phyloP scores from a whole-genome alignment of 2,888 invertebrate genomes.

The Drosophila falleni region DNA sequence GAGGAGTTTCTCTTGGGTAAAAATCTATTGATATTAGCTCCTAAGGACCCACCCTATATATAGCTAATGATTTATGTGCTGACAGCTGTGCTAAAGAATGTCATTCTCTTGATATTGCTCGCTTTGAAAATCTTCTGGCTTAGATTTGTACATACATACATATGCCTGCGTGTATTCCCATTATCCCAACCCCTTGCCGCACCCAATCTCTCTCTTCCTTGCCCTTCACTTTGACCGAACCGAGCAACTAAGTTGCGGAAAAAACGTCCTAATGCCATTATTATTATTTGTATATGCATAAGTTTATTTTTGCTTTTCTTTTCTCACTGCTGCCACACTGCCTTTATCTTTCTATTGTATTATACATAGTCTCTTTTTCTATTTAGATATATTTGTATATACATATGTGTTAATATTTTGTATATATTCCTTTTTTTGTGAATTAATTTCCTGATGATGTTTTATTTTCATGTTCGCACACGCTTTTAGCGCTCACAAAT shows the following conservation, averaged over 20 bases:
- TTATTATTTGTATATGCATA: constrained; percentile 31
- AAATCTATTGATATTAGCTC: background rate
- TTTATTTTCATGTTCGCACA: constrained; percentile 77
- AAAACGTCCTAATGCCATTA: constrained; percentile 53
- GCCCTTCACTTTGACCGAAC: constrained; percentile 16
- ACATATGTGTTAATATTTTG: constrained; percentile 17
- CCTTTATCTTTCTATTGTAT: constrained; percentile 17
- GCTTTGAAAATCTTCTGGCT: constrained; percentile 48
- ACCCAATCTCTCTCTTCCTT: background rate
- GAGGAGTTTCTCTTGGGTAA: no score
- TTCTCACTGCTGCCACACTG: constrained; percentile 7
- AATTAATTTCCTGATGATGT: constrained; percentile 80
- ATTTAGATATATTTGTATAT: constrained; percentile 16
- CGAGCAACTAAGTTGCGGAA: constrained; percentile 32
- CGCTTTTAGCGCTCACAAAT: constrained; percentile 63
- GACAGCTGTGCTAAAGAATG: constrained; percentile 71
- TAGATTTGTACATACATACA: constrained; percentile 28
- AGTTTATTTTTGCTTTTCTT: constrained; percentile 29
- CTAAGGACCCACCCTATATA: constrained; percentile 64
- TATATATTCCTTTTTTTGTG: constrained; percentile 54
- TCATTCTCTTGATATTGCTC: constrained; percentile 51
- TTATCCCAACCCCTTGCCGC: background rate
- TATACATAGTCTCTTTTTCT: constrained; percentile 8
- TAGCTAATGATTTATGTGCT: constrained; percentile 70
- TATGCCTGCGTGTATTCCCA: constrained; percentile 26